phyloP scores from a whole-genome alignment of 37 sponge, comb jelly and placozoan species.

The Mnemiopsis leidyi region DNA sequence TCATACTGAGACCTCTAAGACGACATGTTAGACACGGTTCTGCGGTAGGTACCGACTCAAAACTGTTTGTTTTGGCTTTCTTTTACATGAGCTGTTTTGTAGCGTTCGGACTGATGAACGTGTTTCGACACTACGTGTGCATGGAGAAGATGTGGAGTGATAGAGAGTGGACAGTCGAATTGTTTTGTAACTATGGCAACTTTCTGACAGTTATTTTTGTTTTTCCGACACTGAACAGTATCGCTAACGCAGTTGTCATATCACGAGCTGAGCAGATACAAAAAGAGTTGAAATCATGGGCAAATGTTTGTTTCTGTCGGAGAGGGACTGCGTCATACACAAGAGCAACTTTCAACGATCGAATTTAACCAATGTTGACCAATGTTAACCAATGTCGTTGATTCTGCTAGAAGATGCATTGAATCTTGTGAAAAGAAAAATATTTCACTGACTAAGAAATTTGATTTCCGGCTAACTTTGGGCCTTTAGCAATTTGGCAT shows the following conservation, averaged over 20 bases:
- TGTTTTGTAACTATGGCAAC: background rate
- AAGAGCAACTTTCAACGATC: too few species aligned
- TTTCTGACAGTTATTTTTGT: background rate
- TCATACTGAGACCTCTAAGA: background rate
- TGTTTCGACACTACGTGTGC: background rate
- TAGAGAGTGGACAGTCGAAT: background rate
- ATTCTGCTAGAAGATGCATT: too few species aligned
- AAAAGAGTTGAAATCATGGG: background rate
- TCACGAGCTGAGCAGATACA: background rate
- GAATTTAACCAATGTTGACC: too few species aligned
- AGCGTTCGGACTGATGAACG: background rate
- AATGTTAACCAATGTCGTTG: too few species aligned
- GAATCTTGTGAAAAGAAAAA: too few species aligned
- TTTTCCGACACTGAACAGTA: slow-evolving; percentile 5
- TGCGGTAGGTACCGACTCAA: background rate
- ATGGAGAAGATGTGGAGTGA: background rate
- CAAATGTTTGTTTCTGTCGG: background rate
- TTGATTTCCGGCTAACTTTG: too few species aligned
- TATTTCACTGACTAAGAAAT: too few species aligned
- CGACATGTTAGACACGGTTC: background rate
- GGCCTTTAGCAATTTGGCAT: too few species aligned
- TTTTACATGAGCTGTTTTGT: background rate
- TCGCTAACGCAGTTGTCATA: background rate
- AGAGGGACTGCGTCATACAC: too few species aligned
- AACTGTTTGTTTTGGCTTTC: background rate